Evolutionary conservation across 2,888 invertebrate genomes (phyloP), one percentile per base, ranked within the genome.

Genomic region (Meloe dianella): DNA sequence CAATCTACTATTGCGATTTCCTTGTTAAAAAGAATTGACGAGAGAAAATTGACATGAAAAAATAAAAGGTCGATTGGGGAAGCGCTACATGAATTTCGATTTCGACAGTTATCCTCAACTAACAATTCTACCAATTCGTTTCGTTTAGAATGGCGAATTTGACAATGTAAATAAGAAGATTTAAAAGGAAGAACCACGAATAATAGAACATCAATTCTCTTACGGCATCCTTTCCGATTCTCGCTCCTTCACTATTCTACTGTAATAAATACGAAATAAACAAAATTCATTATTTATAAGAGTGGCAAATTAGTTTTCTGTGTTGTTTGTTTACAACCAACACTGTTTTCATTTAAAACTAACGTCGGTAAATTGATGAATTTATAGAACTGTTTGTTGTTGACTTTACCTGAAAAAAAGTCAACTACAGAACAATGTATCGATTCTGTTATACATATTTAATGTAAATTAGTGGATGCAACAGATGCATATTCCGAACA

Each of bases 241-340:
- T 41, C 17, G 3, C 41, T 17, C 14, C 12, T 35, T 12, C 35
- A 12, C 35, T 14, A 35, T n/a, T n/a, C 41, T 20, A 59, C 20
- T 73, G 72, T 72, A 77, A 80, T 80, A 80, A 80, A 80, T 80
- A 78, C 77, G 75, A 73, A 79, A 79, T 77, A 80, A 81, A 81
- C 81, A 79, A 78, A 79, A 79, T 81, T 77, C 79, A 81, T 81
- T 80, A 81, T 81, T 81, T 79, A 81, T 51, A 51, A 74, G 74
- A 73, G 65, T 69, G 70, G 78, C 75, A 80, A 79, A 81, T 81
- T 81, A 80, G 80, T 78, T 81, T 78, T 73, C 77, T 68, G 70
- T 65, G 63, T 69, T 71, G 75, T 74, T 69, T 71, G 75, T 74
- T 74, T 74, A 72, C 74, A 64, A 63, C 61, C 62, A 64, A 61